A percentile compares a stretch with the other conserved stretches of the same genome.
Evolutionary conservation across 1,140 invertebrate species (phyloP).

Genomic region (Eulimnadia texana): DNA sequence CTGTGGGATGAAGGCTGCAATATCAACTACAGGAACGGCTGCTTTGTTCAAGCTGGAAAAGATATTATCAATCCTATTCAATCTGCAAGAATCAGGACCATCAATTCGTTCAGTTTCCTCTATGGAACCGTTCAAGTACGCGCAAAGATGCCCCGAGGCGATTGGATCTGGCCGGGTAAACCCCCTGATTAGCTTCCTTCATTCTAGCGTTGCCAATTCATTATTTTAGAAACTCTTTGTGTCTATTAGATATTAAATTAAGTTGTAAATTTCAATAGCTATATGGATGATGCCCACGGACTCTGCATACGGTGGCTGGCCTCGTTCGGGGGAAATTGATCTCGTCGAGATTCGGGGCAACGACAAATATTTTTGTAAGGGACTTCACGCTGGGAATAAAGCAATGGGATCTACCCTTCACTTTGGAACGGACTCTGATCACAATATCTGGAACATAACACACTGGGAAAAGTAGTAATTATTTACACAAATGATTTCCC

Average conservation of each 20-base stretch:
- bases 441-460: constrained; percentile 10
- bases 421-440: constrained; percentile 18
- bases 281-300: constrained; percentile 21
- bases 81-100: constrained; percentile 30
- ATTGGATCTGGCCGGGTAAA: constrained; percentile 36
- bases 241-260: too few species aligned
- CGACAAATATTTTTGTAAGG: constrained; percentile 25
- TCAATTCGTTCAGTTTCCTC: constrained; percentile 25
- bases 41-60: constrained; percentile 22
- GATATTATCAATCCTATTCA: constrained; percentile 28
- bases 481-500: too few species aligned
- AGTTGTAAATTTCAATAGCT: too few species aligned
- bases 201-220: too few species aligned
- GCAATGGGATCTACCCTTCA: constrained; percentile 19
- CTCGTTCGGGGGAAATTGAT: constrained; percentile 22
- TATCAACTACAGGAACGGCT: not conserved
- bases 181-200: too few species aligned
- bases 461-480: constrained; percentile 15
- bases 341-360: constrained; percentile 30
- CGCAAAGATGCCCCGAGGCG: constrained; percentile 33
- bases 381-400: constrained; percentile 24
- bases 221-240: too few species aligned
- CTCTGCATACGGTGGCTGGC: constrained; percentile 11
- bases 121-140: constrained; percentile 34
- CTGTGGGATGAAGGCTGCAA: constrained; percentile 19